These are phyloP conservation scores for Nasonia longicornis DNA, from an alignment of 1,140 invertebrate genomes.

Conservation along the genomic window DNA sequence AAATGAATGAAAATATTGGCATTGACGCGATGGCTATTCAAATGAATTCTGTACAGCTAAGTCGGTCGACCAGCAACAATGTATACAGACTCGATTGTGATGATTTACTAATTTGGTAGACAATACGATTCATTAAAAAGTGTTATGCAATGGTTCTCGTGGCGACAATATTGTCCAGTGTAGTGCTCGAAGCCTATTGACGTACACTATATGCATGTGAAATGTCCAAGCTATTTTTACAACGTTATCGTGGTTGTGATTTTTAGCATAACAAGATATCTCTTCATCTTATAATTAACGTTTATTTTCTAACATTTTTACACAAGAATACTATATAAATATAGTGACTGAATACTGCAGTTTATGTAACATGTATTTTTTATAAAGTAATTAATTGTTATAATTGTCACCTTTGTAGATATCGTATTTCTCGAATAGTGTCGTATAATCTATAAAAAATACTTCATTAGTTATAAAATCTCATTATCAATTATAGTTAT, in stretches of 20 bases:
- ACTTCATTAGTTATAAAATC: not conserved
- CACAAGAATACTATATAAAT: conserved; percentile 22
- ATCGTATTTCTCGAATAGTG: not conserved
- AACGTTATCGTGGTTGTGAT: not conserved
- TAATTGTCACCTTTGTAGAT: not conserved
- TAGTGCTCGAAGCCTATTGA: no score
- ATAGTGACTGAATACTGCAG: not conserved
- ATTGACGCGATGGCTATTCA: no score
- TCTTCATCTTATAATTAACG: not conserved
- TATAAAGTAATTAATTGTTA: not conserved
- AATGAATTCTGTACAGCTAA: no score
- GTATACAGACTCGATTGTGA: no score
- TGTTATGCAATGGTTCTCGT: no score
- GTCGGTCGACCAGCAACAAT: no score
- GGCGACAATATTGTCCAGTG: no score
- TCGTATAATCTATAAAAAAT: not conserved
- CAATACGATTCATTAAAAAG: no score
- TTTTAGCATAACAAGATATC: not conserved
- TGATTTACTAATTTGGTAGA: no score
- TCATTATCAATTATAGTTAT: not conserved
- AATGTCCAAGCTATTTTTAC: no score
- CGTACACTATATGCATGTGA: no score
- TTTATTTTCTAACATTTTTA: conserved; percentile 10
- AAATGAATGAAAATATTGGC: no score
- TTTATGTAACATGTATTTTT: not conserved